These are phyloP conservation scores for Synanthedon myopaeformis DNA, from an alignment of 2,888 invertebrate genomes.

Conservation along the genomic window DNA sequence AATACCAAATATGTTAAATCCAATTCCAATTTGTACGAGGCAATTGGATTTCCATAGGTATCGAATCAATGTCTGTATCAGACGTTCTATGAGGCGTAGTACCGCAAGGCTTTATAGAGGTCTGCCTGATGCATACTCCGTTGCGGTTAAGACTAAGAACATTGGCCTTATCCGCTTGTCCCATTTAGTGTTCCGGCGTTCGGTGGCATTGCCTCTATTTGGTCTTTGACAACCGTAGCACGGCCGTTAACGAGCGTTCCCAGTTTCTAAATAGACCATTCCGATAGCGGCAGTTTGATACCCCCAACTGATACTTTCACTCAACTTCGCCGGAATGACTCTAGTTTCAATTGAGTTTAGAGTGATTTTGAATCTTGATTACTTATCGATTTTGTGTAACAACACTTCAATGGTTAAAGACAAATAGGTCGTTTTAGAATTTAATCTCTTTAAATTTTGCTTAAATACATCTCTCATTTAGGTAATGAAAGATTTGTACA, in stretches of 20 bases:
- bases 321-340: conserved; percentile 27
- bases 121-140: conserved; percentile 25
- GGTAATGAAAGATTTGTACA: too few relatives aligned
- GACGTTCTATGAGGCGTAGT: conserved; percentile 15
- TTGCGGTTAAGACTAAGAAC: conserved; percentile 24
- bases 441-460: too few relatives aligned
- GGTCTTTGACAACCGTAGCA: conserved; percentile 18
- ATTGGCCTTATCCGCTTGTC: conserved; percentile 19
- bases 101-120: conserved; percentile 24
- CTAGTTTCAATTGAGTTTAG: conserved; percentile 50
- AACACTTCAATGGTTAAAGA: too few relatives aligned
- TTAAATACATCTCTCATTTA: too few relatives aligned
- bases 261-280: background rate
- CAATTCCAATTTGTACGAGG: background rate
- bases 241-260: conserved; percentile 3
- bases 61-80: background rate
- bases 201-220: conserved; percentile 11
- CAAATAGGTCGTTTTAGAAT: too few relatives aligned
- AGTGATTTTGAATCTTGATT: conserved; percentile 5
- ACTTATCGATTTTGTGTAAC: background rate
- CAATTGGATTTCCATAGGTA: background rate
- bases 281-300: background rate
- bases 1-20: too few relatives aligned
- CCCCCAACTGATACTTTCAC: conserved; percentile 9
- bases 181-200: conserved; percentile 21